phyloP scores from a whole-genome alignment of 2,113 vertebrate genomes.

The Mandrillus leucophaeus region DNA sequence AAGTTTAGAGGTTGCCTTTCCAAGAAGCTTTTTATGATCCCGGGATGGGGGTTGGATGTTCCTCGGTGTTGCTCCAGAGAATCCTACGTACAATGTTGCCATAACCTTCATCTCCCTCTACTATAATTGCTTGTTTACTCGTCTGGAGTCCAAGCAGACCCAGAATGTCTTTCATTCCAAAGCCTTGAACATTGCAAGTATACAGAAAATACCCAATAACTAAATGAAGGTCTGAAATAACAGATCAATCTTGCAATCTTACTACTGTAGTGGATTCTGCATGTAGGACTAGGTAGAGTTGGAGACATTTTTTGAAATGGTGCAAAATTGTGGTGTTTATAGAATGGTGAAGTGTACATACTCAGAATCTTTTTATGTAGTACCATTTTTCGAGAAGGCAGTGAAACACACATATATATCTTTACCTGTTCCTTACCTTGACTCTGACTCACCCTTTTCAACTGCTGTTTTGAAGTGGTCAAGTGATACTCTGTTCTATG shows the following conservation, averaged over 20 bases:
- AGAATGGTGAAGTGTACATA: neutral
- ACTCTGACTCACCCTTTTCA: neutral
- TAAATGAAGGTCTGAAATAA: neutral
- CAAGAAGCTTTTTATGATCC: neutral
- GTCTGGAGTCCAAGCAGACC: neutral
- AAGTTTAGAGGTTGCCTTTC: neutral
- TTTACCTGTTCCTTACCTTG: neutral
- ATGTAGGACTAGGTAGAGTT: neutral
- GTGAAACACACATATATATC: neutral
- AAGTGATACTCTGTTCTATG: neutral
- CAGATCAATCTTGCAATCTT: neutral
- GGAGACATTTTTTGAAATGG: neutral
- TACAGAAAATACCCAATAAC: neutral
- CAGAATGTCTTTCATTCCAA: neutral
- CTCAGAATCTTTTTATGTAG: neutral
- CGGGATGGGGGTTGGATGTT: neutral
- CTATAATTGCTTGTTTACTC: neutral
- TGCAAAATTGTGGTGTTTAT: neutral
- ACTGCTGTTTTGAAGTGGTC: neutral
- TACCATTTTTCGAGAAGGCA: neutral
- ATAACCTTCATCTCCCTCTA: neutral
- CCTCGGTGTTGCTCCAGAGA: neutral
- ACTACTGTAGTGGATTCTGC: neutral
- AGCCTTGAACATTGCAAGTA: neutral
- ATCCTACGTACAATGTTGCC: neutral